Percentiles rank a stretch among this genome's conserved stretches.
Conservation (phyloP, 1,140 invertebrate genomes). For the Drosophila miranda region DNA sequence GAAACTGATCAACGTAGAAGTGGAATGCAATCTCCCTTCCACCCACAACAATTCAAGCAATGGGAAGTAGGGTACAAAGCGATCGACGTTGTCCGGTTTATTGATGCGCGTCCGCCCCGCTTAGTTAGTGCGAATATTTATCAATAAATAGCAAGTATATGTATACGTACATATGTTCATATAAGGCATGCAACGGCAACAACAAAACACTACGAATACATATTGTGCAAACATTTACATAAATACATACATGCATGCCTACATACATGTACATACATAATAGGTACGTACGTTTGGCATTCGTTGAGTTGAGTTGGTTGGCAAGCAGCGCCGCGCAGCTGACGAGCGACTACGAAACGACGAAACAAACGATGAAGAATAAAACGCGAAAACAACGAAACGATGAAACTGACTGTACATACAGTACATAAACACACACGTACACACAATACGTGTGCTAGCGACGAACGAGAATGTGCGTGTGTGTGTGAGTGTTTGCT, state of each 20-base stretch:
- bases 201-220: slow-evolving; percentile 1
- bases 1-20: too few relatives aligned
- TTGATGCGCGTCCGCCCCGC: background rate
- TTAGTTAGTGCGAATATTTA: slow-evolving; percentile 21
- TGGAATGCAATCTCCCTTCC: too few relatives aligned
- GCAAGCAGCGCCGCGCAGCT: background rate
- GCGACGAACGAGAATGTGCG: background rate
- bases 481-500: slow-evolving; percentile 36
- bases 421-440: slow-evolving; percentile 27
- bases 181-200: slow-evolving; percentile 3
- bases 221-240: slow-evolving; percentile 7
- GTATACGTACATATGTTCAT: slow-evolving; percentile 1
- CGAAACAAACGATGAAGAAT: slow-evolving; percentile 56
- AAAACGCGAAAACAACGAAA: slow-evolving; percentile 33
- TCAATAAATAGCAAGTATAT: slow-evolving; percentile 20
- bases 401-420: slow-evolving; percentile 54
- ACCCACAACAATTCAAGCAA: too few relatives aligned
- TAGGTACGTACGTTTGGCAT: slow-evolving; percentile 5
- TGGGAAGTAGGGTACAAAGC: background rate
- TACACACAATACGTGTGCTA: slow-evolving; percentile 9
- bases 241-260: background rate
- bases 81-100: slow-evolving; percentile 6
- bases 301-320: slow-evolving; percentile 30
- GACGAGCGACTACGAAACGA: slow-evolving; percentile 48
- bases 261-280: slow-evolving; percentile 21